phyloP scores from a whole-genome alignment of 2,113 vertebrate genomes.

The Delphinapterus leucas region DNA sequence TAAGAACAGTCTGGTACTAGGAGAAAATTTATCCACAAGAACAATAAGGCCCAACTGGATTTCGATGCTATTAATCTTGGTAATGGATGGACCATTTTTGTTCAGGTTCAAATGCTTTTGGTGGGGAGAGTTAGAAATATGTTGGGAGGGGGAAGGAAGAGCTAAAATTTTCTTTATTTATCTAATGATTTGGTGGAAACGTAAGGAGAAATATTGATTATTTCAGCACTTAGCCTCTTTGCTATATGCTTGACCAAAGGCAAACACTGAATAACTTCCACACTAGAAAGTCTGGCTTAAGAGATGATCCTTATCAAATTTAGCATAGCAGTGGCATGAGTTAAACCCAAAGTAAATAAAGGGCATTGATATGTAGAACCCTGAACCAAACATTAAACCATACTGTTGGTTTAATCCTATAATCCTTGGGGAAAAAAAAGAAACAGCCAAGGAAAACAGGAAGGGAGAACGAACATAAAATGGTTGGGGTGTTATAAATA shows the following conservation, averaged over 20 bases:
- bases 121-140: background rate
- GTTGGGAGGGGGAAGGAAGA: background rate
- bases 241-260: background rate
- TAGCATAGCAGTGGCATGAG: background rate
- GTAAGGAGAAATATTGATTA: background rate
- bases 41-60: background rate
- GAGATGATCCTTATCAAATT: background rate
- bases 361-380: background rate
- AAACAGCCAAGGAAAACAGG: background rate
- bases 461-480: background rate
- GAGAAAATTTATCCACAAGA: background rate
- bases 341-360: slow-evolving; percentile 1
- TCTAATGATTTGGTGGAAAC: background rate
- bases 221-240: background rate
- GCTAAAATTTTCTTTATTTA: background rate
- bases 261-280: background rate
- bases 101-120: background rate
- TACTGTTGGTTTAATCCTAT: background rate
- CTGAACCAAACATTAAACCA: background rate
- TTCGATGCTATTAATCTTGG: background rate
- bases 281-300: background rate
- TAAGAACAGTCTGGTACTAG: background rate
- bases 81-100: background rate
- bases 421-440: background rate
- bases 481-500: background rate